Base-by-base conservation (phyloP, 2,113 vertebrate genomes). In the Gila orcuttii region DNA sequence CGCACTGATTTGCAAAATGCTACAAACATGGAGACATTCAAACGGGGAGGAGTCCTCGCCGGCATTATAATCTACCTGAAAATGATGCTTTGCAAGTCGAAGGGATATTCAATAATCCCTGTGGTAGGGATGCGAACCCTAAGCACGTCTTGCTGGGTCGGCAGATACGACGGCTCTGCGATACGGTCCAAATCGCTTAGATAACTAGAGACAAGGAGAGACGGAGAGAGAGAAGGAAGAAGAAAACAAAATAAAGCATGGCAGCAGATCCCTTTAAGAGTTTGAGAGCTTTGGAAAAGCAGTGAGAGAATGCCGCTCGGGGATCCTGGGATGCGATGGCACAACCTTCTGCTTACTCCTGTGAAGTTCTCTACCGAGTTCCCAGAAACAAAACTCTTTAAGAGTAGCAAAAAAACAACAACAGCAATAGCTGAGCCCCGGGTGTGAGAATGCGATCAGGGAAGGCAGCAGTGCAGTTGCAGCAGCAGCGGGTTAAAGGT, bases 1-100 rank as follows among this genome's bases (percentile, higher is more conserved):
- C 9, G 39, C 8, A 77, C 52, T 28, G 59, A 66, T 76, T 57
- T 10, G 79, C 3, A 82, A 6, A 31, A 64, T n/a, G 75, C 57
- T 50, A 76, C 28, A 28, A 82, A 50, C 31, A 77, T 66, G 31
- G 68, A 21, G 6, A 82, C 59, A 82, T 28, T 13, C 9, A 78
- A 71, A 78, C 47, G 23, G 47, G 68, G 50, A 68, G 13, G 71
- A 79, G 19, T 6, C 10, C 31, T 25, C 21, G 39, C 50, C 42
- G 19, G 36, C 33, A 79, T 81, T 50, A 59, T 83, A 39, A 28
- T 94, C 89, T 95, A 99, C 98, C 98, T 98, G 96, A 99, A 99
- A 94, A 99, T 99, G 95, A 99, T 99, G 92, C 98, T 99, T 95
- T 99, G 97, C 95, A 99, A 96, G 95, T 99, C 98, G 86, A 99